phyloP scores from a whole-genome alignment of 2,797 vertebrate genomes.

The Naso thynnoides region DNA sequence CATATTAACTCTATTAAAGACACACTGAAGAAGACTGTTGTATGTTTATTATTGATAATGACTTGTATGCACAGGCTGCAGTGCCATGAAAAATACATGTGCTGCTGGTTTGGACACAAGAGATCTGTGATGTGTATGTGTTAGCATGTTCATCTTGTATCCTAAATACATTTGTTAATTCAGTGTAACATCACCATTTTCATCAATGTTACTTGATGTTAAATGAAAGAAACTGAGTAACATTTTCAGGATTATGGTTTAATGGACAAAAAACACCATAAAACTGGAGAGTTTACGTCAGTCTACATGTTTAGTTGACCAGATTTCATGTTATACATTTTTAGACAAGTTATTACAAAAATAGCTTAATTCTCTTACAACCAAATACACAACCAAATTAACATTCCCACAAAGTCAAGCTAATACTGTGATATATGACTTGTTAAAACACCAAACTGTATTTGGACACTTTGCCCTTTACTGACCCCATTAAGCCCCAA shows the following conservation, averaged over 20 bases:
- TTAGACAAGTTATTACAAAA: conserved; percentile 83
- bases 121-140: neutral
- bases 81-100: neutral
- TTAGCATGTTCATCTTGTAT: neutral
- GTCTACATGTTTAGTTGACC: conserved; percentile 77
- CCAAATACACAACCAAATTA: conserved; percentile 79
- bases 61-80: neutral
- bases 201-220: neutral
- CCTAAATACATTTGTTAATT: neutral
- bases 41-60: neutral
- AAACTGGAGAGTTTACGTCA: conserved; percentile 70
- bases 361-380: conserved; percentile 84
- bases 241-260: conserved; percentile 41
- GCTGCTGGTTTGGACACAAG: neutral
- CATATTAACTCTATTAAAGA: neutral
- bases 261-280: conserved; percentile 46
- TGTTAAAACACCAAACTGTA: conserved; percentile 63
- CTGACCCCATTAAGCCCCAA: conserved; percentile 38
- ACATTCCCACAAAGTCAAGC: conserved; percentile 69
- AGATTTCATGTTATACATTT: conserved; percentile 75
- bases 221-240: conserved; percentile 26
- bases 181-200: no score
- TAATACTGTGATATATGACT: conserved; percentile 73
- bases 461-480: conserved; percentile 48
- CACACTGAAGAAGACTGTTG: neutral